Evolutionary conservation across 2,888 invertebrate genomes (phyloP).

Genomic region (Epsilonema sp.): DNA sequence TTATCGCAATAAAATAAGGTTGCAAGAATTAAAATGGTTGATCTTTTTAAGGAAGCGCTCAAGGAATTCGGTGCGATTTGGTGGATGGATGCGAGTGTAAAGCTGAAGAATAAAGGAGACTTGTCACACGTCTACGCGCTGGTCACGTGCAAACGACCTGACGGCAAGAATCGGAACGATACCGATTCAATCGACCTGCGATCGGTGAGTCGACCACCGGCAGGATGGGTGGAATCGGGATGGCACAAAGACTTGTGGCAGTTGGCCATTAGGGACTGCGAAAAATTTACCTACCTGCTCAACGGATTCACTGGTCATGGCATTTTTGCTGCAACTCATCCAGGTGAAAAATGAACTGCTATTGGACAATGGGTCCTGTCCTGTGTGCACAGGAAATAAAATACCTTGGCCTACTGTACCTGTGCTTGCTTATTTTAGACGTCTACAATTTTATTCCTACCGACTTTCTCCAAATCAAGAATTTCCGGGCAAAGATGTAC

Average conservation of each 20-base stretch:
- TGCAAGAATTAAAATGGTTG: too few species aligned
- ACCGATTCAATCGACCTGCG: too few species aligned
- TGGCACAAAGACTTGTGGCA: constrained; percentile 11
- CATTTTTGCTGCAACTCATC: constrained; percentile 15
- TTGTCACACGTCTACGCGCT: constrained; percentile 20
- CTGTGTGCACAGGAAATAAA: too few species aligned
- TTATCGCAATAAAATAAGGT: too few species aligned
- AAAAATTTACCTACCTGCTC: constrained; percentile 12
- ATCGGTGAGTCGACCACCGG: constrained; percentile 3
- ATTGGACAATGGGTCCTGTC: not conserved
- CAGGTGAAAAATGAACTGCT: constrained; percentile 11
- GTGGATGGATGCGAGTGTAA: constrained; percentile 25
- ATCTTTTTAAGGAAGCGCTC: constrained; percentile 20
- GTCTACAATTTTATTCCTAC: constrained; percentile 25
- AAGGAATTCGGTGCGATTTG: constrained; percentile 25
- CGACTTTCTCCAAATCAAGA: constrained; percentile 16
- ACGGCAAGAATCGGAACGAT: too few species aligned
- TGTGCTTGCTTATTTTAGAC: constrained; percentile 8
- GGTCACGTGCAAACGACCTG: constrained; percentile 10
- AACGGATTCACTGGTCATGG: constrained; percentile 18
- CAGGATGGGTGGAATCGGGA: constrained; percentile 11
- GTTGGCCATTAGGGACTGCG: constrained; percentile 11
- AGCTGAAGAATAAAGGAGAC: constrained; percentile 19
- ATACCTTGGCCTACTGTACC: too few species aligned
- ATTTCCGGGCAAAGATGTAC: constrained; percentile 14